Base-by-base conservation (phyloP, 1,140 invertebrate species). In the Cyphomyrmex costatus region DNA sequence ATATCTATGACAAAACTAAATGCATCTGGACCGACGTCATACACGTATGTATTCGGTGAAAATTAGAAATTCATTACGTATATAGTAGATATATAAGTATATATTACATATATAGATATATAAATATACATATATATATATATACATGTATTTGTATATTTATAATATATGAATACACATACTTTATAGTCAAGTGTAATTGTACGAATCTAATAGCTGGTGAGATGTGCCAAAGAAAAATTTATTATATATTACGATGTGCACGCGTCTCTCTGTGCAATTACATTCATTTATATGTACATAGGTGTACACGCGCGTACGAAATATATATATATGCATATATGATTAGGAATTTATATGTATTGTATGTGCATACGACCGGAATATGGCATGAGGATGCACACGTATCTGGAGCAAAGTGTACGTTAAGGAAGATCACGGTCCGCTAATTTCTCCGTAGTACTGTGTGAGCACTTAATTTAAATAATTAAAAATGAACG, bases 181-280 rank as follows among this genome's bases (percentile, higher is more conserved):
- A 87, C 86, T 68, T 89, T n/a, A n/a, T n/a, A 78, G 53, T 86
- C 53, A 76, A 70, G 58, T 86, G 56, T 84, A 86, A 60, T 89
- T 61, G 74, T 86, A 82, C 33, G 86, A 53, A 91, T 91, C 60
- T 84, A 88, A 85, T 88, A 90, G 70, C 79, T 84, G 84, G 84
- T 79, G 88, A 92, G 85, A 92, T 92, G 92, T 93, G 92, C 92
- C 92, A 93, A 93, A 92, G 4, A 92, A 91, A 92, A 86, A 92
- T 91, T 92, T 92, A 92, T 92, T 90, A 73, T 90, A 88, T 66
- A 88, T 92, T 92, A 90, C 4, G 4, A 49, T 49, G 77, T 66
- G 60, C 77, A 70, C 85, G n/a, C 16, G 56, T n/a, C 60, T 36
- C 30, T 73, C 36, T 60, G 85, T 51, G 66, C 36, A 33, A 63